Conservation (phyloP, 2,888 invertebrate species). For the Uloborus plumipes region DNA sequence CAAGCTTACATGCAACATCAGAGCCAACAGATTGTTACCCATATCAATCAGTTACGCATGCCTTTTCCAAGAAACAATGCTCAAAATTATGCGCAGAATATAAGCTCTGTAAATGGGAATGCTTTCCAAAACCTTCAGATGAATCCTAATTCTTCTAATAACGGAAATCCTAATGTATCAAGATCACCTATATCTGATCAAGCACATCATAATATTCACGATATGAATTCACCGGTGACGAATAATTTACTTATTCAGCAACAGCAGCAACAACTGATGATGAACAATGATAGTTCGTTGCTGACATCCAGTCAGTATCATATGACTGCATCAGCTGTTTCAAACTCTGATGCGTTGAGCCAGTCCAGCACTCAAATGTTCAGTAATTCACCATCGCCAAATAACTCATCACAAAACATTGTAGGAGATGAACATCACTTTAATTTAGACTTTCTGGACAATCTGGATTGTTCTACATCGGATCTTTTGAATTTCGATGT, state of each 20-base stretch:
- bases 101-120: conserved; percentile 8
- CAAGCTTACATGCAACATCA: conserved; percentile 74
- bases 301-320: conserved; percentile 18
- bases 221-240: conserved; percentile 7
- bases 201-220: neutral
- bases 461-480: conserved; percentile 73
- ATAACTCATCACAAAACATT: conserved; percentile 30
- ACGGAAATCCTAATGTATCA: conserved; percentile 4
- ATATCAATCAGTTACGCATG: conserved; percentile 33
- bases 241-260: conserved; percentile 24
- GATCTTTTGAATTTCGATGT: conserved; percentile 56
- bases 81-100: conserved; percentile 26
- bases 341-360: conserved; percentile 66
- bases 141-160: conserved; percentile 17
- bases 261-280: conserved; percentile 14
- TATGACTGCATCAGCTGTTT: conserved; percentile 58
- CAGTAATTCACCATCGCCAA: conserved; percentile 44
- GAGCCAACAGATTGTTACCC: conserved; percentile 20
- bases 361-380: conserved; percentile 69
- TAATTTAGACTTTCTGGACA: conserved; percentile 87
- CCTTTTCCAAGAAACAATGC: conserved; percentile 18
- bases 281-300: neutral
- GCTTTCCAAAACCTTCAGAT: conserved; percentile 21
- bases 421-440: conserved; percentile 74
- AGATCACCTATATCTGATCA: neutral